phyloP scores from a whole-genome alignment of 2,113 vertebrate species.

The Chaetodon trifascialis region DNA sequence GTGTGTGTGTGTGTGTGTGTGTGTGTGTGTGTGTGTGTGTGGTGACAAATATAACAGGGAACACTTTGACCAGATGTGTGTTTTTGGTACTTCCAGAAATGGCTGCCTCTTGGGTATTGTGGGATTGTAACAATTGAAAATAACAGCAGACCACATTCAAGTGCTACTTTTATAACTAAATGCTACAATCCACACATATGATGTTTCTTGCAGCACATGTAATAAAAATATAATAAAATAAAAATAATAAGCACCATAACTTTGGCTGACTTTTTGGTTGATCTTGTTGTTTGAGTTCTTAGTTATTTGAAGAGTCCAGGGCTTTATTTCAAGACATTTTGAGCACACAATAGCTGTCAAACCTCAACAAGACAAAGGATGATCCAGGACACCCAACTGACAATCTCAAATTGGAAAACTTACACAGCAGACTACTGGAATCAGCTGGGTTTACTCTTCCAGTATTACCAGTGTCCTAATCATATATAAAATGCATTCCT shows the following conservation, averaged over 20 bases:
- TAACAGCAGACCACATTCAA: slow-evolving; percentile 37
- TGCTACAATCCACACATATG: background rate
- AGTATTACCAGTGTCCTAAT: background rate
- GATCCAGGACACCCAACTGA: background rate
- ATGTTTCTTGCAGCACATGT: slow-evolving; percentile 3
- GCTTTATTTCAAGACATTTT: background rate
- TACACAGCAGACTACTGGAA: background rate
- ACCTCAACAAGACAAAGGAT: background rate
- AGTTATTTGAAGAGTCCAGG: background rate
- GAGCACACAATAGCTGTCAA: background rate
- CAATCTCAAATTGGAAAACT: background rate
- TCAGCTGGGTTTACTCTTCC: background rate
- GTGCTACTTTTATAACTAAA: background rate
- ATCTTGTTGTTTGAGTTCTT: background rate
- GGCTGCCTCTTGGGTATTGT: slow-evolving; percentile 21
- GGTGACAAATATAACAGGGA: slow-evolving; percentile 8
- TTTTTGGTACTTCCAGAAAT: slow-evolving; percentile 24
- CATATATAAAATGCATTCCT: background rate
- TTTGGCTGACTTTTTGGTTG: slow-evolving; percentile 3
- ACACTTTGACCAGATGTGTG: slow-evolving; percentile 19
- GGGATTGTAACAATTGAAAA: slow-evolving; percentile 15
- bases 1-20: background rate
- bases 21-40: slow-evolving; percentile 16
- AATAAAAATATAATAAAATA: too few relatives aligned
- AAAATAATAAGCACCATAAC: slow-evolving; percentile 26